These are phyloP conservation scores for Eptesicus fuscus DNA, from an alignment of 2,113 vertebrate species.

Conservation along the genomic window DNA sequence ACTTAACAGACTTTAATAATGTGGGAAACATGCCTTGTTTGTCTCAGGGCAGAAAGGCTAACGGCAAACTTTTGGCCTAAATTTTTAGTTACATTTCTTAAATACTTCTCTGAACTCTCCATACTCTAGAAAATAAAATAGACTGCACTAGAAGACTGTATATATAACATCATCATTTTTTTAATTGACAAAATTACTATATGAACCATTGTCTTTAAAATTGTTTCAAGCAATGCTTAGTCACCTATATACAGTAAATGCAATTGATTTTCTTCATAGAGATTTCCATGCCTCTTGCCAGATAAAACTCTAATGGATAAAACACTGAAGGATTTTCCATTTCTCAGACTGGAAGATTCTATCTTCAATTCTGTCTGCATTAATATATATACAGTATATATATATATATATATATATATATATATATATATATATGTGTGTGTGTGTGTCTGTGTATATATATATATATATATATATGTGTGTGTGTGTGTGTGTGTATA, in stretches of 20 bases:
- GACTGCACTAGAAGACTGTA: neutral
- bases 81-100: neutral
- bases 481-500: too few species aligned
- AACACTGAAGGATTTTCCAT: neutral
- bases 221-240: neutral
- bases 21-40: neutral
- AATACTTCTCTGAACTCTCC: neutral
- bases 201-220: neutral
- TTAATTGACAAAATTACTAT: neutral
- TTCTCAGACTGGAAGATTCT: neutral
- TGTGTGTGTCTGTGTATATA: too few species aligned
- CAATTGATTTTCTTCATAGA: neutral
- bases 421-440: too few species aligned
- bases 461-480: too few species aligned
- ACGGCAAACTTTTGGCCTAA: neutral
- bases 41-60: neutral
- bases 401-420: too few species aligned
- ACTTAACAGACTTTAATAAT: neutral
- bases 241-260: neutral
- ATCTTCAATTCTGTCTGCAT: neutral
- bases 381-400: neutral
- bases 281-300: neutral
- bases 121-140: neutral
- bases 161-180: neutral
- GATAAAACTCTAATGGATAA: neutral